phyloP scores from a whole-genome alignment of 2,797 vertebrate species.

The Pristis pectinata region DNA sequence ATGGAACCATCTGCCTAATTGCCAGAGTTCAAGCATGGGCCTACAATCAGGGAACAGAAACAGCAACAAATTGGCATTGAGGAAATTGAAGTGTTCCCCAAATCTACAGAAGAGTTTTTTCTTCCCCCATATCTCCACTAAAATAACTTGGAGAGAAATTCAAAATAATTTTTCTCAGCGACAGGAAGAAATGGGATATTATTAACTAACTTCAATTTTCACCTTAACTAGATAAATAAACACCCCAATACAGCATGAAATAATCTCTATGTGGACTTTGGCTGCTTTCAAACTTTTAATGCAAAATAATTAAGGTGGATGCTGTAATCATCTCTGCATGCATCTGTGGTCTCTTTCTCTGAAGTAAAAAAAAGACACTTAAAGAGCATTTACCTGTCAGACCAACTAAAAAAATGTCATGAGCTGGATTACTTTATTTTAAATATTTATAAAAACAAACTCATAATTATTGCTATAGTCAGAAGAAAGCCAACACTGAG shows the following conservation, averaged over 20 bases:
- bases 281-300: background rate
- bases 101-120: background rate
- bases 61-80: background rate
- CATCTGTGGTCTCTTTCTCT: background rate
- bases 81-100: background rate
- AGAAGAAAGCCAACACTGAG: background rate
- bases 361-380: background rate
- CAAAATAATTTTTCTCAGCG: background rate
- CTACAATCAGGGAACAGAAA: background rate
- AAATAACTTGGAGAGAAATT: background rate
- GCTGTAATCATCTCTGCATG: background rate
- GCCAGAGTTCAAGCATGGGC: background rate
- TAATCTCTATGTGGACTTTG: background rate
- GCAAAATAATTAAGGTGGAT: background rate
- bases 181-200: background rate
- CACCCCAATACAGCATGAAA: background rate
- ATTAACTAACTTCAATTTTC: background rate
- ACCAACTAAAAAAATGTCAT: background rate
- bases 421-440: background rate
- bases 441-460: background rate
- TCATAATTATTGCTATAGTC: background rate
- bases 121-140: too few relatives aligned
- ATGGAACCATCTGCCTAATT: too few relatives aligned
- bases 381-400: background rate
- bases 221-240: conserved; percentile 4